Base-by-base conservation (phyloP, 2,888 invertebrate species). In the Eulithis prunata region DNA sequence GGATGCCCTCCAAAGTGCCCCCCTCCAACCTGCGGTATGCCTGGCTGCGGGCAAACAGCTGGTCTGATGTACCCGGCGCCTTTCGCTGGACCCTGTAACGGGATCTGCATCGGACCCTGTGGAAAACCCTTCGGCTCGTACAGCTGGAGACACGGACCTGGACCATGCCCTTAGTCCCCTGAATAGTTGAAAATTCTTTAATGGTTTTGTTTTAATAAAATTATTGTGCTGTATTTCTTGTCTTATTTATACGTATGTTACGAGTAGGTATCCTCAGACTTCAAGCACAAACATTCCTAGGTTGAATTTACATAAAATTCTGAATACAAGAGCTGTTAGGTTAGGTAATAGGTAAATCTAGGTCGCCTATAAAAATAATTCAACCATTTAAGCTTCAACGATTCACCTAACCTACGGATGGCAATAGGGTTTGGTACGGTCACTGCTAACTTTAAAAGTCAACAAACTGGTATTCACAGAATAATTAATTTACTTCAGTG, bases 121-220 rank as follows among this genome's bases (percentile, higher is more conserved):
- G 88, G 89, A 12, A 78, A 73, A 46, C 88, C 89, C 46, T 90
- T 89, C 68, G 90, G 90, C 2, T 79, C 81, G 13, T 90, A 90
- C 75, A 89, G 90, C 76, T 89, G 85, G 84, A 77, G 88, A 13
- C 86, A 73, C 66, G 74, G 80, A 11, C 75, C 82, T 3, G n/a
- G 71, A 5, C 78, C 78, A 49, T 82, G 81, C 56, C 75, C 75
- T 62, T 83, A 46, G 38, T 6, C 0, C 14, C 1, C 11, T 55
- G 8, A 43, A 7, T 1, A 38, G 5, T 47, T 13, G 10, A 0
- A 13, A 28, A 28, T 32, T 52, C 2, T 12, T 1, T 21, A 8
- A 8, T 62, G 7, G 13, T 45, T n/a, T 47, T 54, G 38, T 54
- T 28, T 38, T 56, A 58, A 47, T 62, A 57, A 57, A 66, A 57